Evolutionary conservation across 2,888 invertebrate species (phyloP).

Genomic region (Linnaemya tessellans): DNA sequence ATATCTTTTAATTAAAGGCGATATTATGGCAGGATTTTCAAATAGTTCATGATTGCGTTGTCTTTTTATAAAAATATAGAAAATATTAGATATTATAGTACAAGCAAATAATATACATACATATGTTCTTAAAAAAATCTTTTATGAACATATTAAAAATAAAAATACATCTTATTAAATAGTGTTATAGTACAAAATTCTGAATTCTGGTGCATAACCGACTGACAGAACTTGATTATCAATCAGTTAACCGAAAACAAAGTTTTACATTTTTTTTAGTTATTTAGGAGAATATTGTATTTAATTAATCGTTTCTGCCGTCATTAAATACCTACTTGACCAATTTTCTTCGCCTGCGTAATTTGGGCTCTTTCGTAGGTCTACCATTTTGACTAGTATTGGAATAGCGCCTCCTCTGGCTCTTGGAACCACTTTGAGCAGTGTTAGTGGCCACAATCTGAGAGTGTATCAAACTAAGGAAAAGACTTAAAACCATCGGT

Average conservation of each 20-base stretch:
- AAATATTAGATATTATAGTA: background rate
- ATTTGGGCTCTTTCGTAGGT: conserved; percentile 50
- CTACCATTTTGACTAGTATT: conserved; percentile 75
- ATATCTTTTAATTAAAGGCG: conserved; percentile 31
- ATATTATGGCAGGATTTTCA: conserved; percentile 50
- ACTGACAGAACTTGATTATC: too few species aligned
- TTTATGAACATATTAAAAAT: too few species aligned
- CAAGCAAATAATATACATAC: too few species aligned
- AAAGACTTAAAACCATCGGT: conserved; percentile 89
- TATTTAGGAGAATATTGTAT: background rate
- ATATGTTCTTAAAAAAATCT: too few species aligned
- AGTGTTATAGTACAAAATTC: too few species aligned
- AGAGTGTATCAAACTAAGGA: conserved; percentile 90
- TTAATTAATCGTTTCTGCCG: too few species aligned
- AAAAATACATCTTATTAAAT: too few species aligned
- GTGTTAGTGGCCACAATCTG: conserved; percentile 90
- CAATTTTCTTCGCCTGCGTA: conserved; percentile 80
- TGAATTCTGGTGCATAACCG: too few species aligned
- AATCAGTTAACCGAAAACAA: too few species aligned
- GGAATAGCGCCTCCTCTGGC: conserved; percentile 80
- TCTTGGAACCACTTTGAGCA: conserved; percentile 76
- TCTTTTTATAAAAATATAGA: conserved; percentile 68
- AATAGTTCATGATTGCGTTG: conserved; percentile 77
- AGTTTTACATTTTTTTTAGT: background rate
- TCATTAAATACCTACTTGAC: conserved; percentile 77